Evolutionary conservation across 2,888 invertebrate species (phyloP), one percentile per base, ranked within the genome.

Genomic region (Exocentrus adspersus): DNA sequence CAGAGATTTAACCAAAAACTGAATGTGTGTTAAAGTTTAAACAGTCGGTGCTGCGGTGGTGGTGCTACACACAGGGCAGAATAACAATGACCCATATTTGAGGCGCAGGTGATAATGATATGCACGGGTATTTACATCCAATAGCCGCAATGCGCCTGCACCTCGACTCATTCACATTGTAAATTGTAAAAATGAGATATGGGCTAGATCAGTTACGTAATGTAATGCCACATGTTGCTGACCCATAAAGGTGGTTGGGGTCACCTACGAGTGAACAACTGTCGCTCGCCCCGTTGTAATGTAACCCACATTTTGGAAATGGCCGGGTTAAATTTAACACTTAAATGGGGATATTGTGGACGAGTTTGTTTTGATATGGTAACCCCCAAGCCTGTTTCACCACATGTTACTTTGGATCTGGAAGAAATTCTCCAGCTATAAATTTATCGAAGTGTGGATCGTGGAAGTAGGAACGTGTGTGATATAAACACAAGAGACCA

Each of bases 31-130:
- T n/a, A n/a, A n/a, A n/a, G n/a, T n/a, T n/a, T n/a, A n/a, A n/a
- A 24, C 24, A 3, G 24, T 24, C 24, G 24, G 24, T 24, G 7
- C 24, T 24, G 60, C 24, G 53, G 50, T 42, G 58, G 51, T 16
- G 43, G 14, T 28, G 9, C 21, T 30, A 46, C 30, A 59, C 62
- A 65, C 56, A 54, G 46, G 32, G 53, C 41, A 46, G 66, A 66
- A 66, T 66, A 66, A 63, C 66, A 66, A 66, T 66, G 62, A 66
- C 63, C 66, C 66, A 66, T 63, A 66, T 66, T 66, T 66, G 58
- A 58, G 53, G 58, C 63, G 61, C 66, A 66, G 60, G 63, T 60
- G 60, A 66, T 66, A 60, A 60, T 51, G 54, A 63, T 62, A 61
- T 58, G 50, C 48, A 66, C 37, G 57, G 60, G 62, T 57, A 56